Evolutionary conservation across 2,888 invertebrate genomes (phyloP).

Genomic region (Ochlodes sylvanus): DNA sequence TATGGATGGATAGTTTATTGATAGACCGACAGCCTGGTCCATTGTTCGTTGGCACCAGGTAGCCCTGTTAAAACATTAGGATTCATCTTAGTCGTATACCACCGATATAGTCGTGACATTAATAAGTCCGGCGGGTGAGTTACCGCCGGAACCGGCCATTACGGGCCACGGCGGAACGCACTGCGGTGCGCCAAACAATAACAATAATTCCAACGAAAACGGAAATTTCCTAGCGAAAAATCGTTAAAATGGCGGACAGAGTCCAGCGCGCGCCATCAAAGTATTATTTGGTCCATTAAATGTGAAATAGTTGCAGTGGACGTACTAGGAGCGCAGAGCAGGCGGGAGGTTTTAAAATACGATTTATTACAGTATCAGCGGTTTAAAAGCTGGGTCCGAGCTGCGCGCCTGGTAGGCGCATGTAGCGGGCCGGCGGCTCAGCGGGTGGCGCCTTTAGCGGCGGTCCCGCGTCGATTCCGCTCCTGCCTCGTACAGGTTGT

Average conservation of each 20-base stretch:
- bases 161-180: conserved; percentile 44
- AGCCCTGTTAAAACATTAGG: neutral
- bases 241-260: conserved; percentile 66
- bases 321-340: conserved; percentile 47
- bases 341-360: conserved; percentile 59
- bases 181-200: conserved; percentile 59
- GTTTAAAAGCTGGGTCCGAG: conserved; percentile 59
- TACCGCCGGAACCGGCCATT: conserved; percentile 43
- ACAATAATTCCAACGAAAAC: conserved; percentile 72
- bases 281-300: conserved; percentile 80
- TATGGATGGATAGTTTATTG: too few species aligned
- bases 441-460: conserved; percentile 58
- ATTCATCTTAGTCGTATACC: conserved; percentile 23
- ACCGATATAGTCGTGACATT: conserved; percentile 34
- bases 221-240: conserved; percentile 72
- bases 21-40: too few species aligned
- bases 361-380: conserved; percentile 68
- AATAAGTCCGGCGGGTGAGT: conserved; percentile 34
- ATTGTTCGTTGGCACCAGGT: neutral
- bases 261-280: conserved; percentile 65
- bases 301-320: conserved; percentile 72
- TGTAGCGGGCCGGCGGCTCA: conserved; percentile 55
- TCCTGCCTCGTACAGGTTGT: conserved; percentile 43
- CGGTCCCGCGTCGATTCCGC: conserved; percentile 52
- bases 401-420: conserved; percentile 61